Conservation (phyloP, 2,888 invertebrate species). For the Latrodectus hesperus region DNA sequence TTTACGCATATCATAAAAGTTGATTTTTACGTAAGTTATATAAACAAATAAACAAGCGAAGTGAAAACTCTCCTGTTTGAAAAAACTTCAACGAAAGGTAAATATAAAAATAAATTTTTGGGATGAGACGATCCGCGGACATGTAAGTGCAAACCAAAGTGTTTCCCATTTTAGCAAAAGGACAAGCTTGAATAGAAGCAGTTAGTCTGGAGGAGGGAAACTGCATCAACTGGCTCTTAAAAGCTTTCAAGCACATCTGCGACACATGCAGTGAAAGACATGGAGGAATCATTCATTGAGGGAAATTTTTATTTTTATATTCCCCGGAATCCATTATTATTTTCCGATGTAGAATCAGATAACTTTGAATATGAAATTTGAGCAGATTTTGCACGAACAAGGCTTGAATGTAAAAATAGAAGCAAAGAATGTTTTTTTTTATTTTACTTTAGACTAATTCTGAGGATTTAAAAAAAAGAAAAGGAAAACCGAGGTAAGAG, state of each 20-base stretch:
- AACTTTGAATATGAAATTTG: no score
- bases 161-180: conserved; percentile 46
- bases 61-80: neutral
- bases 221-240: conserved; percentile 37
- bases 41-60: no score
- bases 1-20: no score
- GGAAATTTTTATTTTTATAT: neutral
- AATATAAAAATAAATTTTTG: neutral
- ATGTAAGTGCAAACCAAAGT: conserved; percentile 12
- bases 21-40: no score
- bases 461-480: no score
- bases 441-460: no score
- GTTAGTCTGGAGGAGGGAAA: conserved; percentile 18
- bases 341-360: no score
- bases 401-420: no score
- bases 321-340: no score
- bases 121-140: neutral
- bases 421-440: no score
- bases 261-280: neutral
- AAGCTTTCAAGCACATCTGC: conserved; percentile 31
- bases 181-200: conserved; percentile 31
- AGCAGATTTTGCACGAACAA: no score
- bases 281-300: neutral
- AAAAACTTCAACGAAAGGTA: conserved; percentile 2
- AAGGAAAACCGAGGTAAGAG: no score